phyloP scores from a whole-genome alignment of 1,140 invertebrate species.

The Chymomyza costata region DNA sequence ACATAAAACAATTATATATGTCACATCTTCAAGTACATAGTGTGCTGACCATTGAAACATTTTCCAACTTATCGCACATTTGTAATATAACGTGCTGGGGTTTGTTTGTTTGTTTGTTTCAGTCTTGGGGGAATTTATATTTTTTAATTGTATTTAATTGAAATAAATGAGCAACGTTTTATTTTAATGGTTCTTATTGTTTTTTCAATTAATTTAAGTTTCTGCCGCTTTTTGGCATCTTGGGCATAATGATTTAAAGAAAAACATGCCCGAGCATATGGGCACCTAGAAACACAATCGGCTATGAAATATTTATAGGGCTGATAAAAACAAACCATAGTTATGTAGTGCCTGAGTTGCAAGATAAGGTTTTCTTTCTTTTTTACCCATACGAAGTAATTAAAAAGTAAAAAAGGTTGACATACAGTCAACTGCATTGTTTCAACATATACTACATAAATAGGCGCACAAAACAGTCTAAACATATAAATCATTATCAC shows the following conservation, averaged over 20 bases:
- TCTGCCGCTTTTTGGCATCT: slow-evolving; percentile 10
- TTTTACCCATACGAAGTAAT: neutral
- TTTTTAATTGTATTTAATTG: slow-evolving; percentile 71
- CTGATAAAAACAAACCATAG: slow-evolving; percentile 4
- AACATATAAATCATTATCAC: slow-evolving; percentile 69
- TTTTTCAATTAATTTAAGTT: slow-evolving; percentile 51
- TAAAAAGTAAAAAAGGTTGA: no score
- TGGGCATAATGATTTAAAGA: neutral
- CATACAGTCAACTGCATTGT: no score
- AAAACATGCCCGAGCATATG: neutral
- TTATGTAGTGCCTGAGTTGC: slow-evolving; percentile 6
- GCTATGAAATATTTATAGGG: slow-evolving; percentile 6
- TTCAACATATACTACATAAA: slow-evolving; percentile 42
- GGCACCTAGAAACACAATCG: no score
- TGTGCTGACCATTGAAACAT: no score
- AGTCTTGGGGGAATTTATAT: slow-evolving; percentile 20
- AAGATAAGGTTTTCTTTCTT: slow-evolving; percentile 32
- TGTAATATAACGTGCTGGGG: no score
- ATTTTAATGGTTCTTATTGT: slow-evolving; percentile 19
- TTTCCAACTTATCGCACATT: no score
- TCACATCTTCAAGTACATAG: no score
- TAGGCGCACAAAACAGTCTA: slow-evolving; percentile 28
- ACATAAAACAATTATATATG: no score
- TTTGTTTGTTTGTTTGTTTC: slow-evolving; percentile 35
- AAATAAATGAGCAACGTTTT: slow-evolving; percentile 65